phyloP scores from a whole-genome alignment of 2,888 invertebrate species.

The Meandrusa payeni region DNA sequence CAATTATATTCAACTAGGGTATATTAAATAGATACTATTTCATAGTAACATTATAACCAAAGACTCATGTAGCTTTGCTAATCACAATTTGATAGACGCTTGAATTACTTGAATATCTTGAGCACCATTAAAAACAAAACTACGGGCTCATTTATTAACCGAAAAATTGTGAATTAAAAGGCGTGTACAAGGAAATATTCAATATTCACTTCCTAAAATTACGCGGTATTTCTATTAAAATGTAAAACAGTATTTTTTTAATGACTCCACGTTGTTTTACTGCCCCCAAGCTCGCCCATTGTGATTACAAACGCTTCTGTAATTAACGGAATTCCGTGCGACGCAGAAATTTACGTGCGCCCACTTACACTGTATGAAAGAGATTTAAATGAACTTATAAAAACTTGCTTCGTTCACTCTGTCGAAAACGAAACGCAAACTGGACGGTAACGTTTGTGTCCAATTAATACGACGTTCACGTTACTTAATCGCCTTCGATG shows the following conservation, averaged over 20 bases:
- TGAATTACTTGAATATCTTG: conserved; percentile 10
- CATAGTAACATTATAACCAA: too few relatives aligned
- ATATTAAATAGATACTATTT: too few relatives aligned
- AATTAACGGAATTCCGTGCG: conserved; percentile 43
- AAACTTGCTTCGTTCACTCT: conserved; percentile 22
- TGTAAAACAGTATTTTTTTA: conserved; percentile 24
- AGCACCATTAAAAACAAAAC: conserved; percentile 13
- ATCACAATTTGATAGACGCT: neutral
- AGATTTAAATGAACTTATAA: conserved; percentile 28
- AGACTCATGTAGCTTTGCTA: neutral
- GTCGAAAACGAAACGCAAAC: conserved; percentile 18
- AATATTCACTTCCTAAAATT: conserved; percentile 25
- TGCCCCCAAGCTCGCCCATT: conserved; percentile 37
- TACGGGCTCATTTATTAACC: conserved; percentile 17
- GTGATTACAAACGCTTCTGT: conserved; percentile 39
- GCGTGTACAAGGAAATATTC: conserved; percentile 26
- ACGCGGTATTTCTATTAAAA: conserved; percentile 23
- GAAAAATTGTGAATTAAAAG: conserved; percentile 23
- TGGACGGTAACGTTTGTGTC: conserved; percentile 31
- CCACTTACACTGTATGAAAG: conserved; percentile 28
- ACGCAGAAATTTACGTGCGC: conserved; percentile 37
- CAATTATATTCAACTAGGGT: too few relatives aligned
- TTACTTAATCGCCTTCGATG: conserved; percentile 59
- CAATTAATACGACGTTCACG: conserved; percentile 61
- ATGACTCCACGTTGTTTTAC: conserved; percentile 41